Conservation (phyloP, 2,113 vertebrate genomes). For the Peromyscus leucopus region DNA sequence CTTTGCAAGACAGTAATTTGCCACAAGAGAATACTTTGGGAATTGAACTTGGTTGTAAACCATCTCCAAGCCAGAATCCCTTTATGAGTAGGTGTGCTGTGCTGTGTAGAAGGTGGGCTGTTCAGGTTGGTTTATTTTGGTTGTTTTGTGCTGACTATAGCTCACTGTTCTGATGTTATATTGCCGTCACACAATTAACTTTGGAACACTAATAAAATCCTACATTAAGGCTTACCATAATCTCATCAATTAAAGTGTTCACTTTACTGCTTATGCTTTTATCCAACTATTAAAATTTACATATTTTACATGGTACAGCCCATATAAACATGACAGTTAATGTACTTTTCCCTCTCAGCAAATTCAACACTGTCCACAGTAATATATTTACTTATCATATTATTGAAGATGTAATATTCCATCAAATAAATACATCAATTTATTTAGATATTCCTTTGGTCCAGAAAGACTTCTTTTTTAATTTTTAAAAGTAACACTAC, state of each 20-base stretch:
- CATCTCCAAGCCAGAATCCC: slow-evolving; percentile 3
- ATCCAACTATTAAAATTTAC: slow-evolving; percentile 18
- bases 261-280: background rate
- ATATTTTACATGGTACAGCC: background rate
- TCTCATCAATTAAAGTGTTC: background rate
- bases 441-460: background rate
- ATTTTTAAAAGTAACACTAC: slow-evolving; percentile 9
- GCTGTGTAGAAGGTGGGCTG: background rate
- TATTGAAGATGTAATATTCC: background rate
- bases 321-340: slow-evolving; percentile 23
- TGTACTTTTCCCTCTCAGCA: background rate
- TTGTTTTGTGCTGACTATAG: background rate
- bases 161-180: background rate
- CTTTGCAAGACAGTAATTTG: slow-evolving; percentile 38
- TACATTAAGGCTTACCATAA: slow-evolving; percentile 4
- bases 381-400: background rate
- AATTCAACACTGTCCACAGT: background rate
- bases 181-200: slow-evolving; percentile 38
- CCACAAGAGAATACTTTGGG: slow-evolving; percentile 31
- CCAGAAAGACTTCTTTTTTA: slow-evolving; percentile 39
- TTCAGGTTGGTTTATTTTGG: background rate
- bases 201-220: slow-evolving; percentile 31
- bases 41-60: slow-evolving; percentile 20
- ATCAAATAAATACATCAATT: background rate
- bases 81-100: background rate